phyloP scores from a whole-genome alignment of 2,113 vertebrate genomes.

The Cercocebus atys region DNA sequence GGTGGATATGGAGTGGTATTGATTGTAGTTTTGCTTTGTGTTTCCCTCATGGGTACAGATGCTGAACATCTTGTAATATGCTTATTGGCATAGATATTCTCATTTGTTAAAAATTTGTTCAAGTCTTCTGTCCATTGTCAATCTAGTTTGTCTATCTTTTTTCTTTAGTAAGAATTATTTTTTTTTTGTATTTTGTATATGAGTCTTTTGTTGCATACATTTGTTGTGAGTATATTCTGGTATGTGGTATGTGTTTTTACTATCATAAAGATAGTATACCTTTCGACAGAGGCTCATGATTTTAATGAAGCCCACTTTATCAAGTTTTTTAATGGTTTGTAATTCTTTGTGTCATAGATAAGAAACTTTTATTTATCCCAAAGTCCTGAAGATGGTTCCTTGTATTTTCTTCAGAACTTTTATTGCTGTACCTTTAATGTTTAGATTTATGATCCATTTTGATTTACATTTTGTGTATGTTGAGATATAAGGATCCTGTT shows the following conservation, averaged over 20 bases:
- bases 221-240: neutral
- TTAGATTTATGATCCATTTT: neutral
- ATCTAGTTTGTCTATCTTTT: neutral
- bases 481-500: neutral
- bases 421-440: neutral
- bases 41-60: neutral
- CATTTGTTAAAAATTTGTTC: neutral
- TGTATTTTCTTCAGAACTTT: neutral
- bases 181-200: neutral
- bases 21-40: neutral
- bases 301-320: neutral
- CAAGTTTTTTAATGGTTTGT: neutral
- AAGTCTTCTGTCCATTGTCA: neutral
- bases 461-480: neutral
- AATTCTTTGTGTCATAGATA: neutral
- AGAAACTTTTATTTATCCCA: neutral
- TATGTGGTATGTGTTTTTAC: neutral
- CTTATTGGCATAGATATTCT: neutral
- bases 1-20: neutral
- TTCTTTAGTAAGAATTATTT: neutral
- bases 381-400: neutral
- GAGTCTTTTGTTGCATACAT: neutral
- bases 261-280: neutral
- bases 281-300: neutral
- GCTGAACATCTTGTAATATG: neutral